Conservation (phyloP, 2,888 invertebrate genomes). For the Sinentomon sp. region DNA sequence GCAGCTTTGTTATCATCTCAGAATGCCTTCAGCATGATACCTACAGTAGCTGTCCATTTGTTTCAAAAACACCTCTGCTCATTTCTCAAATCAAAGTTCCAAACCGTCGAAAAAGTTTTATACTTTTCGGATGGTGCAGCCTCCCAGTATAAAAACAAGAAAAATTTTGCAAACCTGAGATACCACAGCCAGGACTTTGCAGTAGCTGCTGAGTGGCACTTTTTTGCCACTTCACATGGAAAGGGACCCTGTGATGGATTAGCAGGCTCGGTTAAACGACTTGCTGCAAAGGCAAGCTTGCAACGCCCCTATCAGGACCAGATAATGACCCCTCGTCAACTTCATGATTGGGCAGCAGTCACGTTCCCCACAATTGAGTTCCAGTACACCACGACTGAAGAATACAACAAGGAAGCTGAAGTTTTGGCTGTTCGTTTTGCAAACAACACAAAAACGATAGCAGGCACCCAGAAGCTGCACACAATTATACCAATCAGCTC, state of each 20-base stretch:
- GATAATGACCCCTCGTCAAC: too few species aligned
- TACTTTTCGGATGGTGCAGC: conserved; percentile 12
- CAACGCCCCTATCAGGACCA: too few species aligned
- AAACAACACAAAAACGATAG: too few species aligned
- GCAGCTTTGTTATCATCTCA: too few species aligned
- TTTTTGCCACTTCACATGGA: conserved; percentile 13
- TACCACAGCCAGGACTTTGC: conserved; percentile 12
- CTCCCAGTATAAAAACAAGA: conserved; percentile 14
- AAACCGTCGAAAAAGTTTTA: not conserved
- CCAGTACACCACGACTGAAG: too few species aligned
- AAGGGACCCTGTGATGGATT: conserved; percentile 14
- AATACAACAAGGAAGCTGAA: too few species aligned
- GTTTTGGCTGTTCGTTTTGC: too few species aligned
- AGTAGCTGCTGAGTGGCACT: conserved; percentile 13
- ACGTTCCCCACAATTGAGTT: too few species aligned
- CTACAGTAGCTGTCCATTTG: not conserved
- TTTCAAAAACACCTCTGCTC: conserved; percentile 3
- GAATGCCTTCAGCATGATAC: too few species aligned
- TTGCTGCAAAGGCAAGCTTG: conserved; percentile 12
- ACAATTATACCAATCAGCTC: too few species aligned
- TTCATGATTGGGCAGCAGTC: too few species aligned
- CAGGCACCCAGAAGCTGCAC: too few species aligned
- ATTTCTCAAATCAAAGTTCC: not conserved
- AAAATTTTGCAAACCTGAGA: conserved; percentile 12
- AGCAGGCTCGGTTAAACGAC: conserved; percentile 13